A percentile compares a stretch with the other conserved stretches of the same genome.
These are phyloP conservation scores for Hipposideros larvatus DNA, from an alignment of 2,797 vertebrate species.

Conservation along the genomic window DNA sequence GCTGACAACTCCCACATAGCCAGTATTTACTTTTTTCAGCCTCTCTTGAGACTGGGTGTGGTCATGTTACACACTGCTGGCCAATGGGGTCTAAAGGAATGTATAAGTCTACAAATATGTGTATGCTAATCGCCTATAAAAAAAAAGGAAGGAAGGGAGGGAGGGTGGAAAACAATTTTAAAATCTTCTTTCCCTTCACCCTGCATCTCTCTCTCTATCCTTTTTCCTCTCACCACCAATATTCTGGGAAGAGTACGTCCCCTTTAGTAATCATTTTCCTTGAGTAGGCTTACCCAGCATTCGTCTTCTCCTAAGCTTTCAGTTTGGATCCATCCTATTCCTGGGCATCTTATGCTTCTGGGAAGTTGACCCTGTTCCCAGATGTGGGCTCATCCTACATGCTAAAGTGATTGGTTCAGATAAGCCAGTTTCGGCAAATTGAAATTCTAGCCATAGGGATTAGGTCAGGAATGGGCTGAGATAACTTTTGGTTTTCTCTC, in stretches of 20 bases:
- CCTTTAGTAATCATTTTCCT: background rate
- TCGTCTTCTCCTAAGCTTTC: slow-evolving; percentile 1
- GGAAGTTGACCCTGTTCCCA: background rate
- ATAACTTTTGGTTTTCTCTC: background rate
- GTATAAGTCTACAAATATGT: background rate
- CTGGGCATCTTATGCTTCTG: background rate
- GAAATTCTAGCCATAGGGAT: background rate
- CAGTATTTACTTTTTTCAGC: background rate
- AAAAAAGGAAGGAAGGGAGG: background rate
- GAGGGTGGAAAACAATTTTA: background rate
- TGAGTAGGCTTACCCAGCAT: background rate
- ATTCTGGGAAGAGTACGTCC: too few species aligned
- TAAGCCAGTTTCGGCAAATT: background rate
- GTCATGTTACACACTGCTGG: background rate
- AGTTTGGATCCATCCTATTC: background rate
- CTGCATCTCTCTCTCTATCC: too few species aligned
- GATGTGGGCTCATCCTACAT: background rate
- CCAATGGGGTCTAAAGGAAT: background rate
- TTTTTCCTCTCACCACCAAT: background rate
- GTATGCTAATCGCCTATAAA: background rate
- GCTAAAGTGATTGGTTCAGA: background rate
- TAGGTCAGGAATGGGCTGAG: background rate
- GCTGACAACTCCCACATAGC: background rate
- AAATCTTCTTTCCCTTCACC: background rate
- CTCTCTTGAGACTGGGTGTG: background rate